A percentile compares a stretch with the other conserved stretches of the same genome.
phyloP scores from a whole-genome alignment of 2,888 invertebrate species.

The Tenodera sinensis region DNA sequence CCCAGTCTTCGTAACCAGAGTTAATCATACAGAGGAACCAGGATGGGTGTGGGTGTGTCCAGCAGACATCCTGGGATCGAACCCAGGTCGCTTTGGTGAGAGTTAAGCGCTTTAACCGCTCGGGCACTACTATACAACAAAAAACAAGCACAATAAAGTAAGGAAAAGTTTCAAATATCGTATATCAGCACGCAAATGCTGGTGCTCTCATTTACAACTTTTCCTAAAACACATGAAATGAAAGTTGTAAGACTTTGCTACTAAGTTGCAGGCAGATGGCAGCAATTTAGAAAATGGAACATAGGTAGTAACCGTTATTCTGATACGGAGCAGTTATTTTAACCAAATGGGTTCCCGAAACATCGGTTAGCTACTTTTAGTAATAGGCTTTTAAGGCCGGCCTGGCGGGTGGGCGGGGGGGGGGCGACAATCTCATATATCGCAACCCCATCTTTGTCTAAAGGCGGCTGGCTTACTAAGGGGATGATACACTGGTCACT shows the following conservation, averaged over 20 bases:
- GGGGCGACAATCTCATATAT: background rate
- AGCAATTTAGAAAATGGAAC: constrained; percentile 23
- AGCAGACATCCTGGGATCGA: too few relatives aligned
- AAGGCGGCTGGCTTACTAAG: background rate
- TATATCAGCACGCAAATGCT: background rate
- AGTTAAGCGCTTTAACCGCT: too few relatives aligned
- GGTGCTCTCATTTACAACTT: background rate
- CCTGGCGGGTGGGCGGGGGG: too few relatives aligned
- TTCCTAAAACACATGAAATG: background rate
- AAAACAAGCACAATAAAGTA: too few relatives aligned
- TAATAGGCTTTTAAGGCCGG: constrained; percentile 18
- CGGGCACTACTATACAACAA: too few relatives aligned
- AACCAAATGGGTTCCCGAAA: constrained; percentile 22
- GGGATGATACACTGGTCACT: background rate
- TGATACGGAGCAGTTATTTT: constrained; percentile 19
- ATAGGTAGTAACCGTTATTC: constrained; percentile 11
- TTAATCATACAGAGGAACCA: too few relatives aligned
- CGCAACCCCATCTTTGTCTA: background rate
- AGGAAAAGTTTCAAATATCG: background rate
- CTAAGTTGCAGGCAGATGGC: background rate
- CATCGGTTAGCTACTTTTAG: constrained; percentile 22
- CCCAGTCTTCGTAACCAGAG: too few relatives aligned
- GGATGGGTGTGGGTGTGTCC: too few relatives aligned
- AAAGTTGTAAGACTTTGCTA: background rate
- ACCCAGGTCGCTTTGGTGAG: too few relatives aligned